Conservation (phyloP, 1,140 invertebrate genomes). For the Scylla paramamosain region DNA sequence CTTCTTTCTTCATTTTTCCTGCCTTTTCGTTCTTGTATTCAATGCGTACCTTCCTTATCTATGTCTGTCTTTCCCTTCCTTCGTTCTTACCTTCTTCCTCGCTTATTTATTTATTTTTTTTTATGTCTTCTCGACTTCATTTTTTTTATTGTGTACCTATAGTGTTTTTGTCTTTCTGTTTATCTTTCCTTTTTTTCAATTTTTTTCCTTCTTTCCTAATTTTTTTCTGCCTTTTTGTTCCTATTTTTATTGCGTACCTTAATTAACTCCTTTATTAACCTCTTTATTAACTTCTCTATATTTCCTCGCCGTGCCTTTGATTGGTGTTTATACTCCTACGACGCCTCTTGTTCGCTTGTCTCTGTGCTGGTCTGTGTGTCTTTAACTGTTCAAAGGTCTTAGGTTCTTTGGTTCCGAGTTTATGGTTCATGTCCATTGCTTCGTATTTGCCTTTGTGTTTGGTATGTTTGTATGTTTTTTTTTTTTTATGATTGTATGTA, state of each 20-base stretch:
- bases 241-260: neutral
- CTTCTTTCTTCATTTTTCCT: neutral
- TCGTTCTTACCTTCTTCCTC: neutral
- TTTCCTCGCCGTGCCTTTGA: neutral
- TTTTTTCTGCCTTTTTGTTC: neutral
- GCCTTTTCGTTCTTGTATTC: neutral
- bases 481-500: neutral
- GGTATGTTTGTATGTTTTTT: neutral
- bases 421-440: neutral
- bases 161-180: slow-evolving; percentile 10
- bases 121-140: neutral
- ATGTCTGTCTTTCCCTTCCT: neutral
- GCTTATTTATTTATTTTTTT: neutral
- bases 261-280: neutral
- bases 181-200: neutral
- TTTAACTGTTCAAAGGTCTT: neutral
- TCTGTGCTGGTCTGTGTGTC: slow-evolving; percentile 26
- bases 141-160: too few species aligned
- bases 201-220: too few species aligned
- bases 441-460: neutral
- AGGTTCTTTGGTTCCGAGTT: neutral
- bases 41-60: neutral
- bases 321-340: neutral
- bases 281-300: neutral
- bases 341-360: neutral